A percentile compares a stretch with the other conserved stretches of the same genome.
Conservation (phyloP, 2,888 invertebrate genomes). For the Acronicta aceris region DNA sequence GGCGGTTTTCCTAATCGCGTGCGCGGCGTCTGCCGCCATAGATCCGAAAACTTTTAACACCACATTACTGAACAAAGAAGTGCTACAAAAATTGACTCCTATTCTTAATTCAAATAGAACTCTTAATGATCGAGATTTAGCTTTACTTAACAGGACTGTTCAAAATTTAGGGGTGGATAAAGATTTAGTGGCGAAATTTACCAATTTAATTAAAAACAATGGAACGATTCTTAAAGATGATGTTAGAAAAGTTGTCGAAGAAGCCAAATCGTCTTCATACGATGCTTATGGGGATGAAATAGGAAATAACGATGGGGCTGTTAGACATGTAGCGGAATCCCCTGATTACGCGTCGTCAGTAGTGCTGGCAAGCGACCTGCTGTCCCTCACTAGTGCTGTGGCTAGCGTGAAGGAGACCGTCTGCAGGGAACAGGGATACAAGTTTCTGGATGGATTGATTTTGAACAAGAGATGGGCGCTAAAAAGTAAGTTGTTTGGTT, state of each 20-base stretch:
- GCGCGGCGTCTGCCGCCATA: slow-evolving; percentile 68
- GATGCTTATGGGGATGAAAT: slow-evolving; percentile 61
- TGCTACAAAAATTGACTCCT: slow-evolving; percentile 66
- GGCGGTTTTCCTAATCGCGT: slow-evolving; percentile 73
- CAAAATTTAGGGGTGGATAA: slow-evolving; percentile 70
- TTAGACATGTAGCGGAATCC: slow-evolving; percentile 78
- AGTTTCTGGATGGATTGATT: slow-evolving; percentile 83
- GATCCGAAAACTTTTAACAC: slow-evolving; percentile 63
- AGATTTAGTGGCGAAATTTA: slow-evolving; percentile 70
- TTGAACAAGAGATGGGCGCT: slow-evolving; percentile 89
- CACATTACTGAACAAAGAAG: slow-evolving; percentile 68
- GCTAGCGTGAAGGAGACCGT: slow-evolving; percentile 80
- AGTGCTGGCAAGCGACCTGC: slow-evolving; percentile 83
- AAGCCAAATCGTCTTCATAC: slow-evolving; percentile 64
- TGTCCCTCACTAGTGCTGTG: slow-evolving; percentile 84
- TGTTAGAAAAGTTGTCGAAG: slow-evolving; percentile 35
- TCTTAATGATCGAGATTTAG: slow-evolving; percentile 66
- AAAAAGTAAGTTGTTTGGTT: slow-evolving; percentile 83
- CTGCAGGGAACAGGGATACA: slow-evolving; percentile 86
- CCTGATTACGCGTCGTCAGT: slow-evolving; percentile 86
- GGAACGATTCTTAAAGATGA: slow-evolving; percentile 44
- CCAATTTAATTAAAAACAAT: slow-evolving; percentile 62
- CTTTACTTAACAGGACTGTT: slow-evolving; percentile 70
- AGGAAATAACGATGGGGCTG: slow-evolving; percentile 61
- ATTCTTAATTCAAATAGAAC: slow-evolving; percentile 70